phyloP scores from a whole-genome alignment of 2,113 vertebrate species.

The Lasiurus borealis region DNA sequence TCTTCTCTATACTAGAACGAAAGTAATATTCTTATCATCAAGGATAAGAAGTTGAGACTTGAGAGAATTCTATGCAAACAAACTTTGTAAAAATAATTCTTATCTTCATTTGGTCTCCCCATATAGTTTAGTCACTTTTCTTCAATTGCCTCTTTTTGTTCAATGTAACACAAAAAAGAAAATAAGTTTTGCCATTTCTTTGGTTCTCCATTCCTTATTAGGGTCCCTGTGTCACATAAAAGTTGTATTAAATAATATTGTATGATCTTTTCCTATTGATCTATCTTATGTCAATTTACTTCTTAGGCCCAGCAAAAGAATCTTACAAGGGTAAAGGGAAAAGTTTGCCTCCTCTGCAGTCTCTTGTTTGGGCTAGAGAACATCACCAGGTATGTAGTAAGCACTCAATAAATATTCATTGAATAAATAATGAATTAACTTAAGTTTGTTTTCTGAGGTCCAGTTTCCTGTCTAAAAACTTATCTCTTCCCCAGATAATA shows the following conservation, averaged over 20 bases:
- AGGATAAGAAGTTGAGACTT: not conserved
- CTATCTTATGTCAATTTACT: not conserved
- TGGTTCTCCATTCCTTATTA: not conserved
- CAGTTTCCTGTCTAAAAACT: not conserved
- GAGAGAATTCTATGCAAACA: not conserved
- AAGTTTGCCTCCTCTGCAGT: not conserved
- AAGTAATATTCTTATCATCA: not conserved
- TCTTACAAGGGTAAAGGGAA: not conserved
- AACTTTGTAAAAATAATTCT: not conserved
- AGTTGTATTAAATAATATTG: not conserved
- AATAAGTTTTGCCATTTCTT: not conserved
- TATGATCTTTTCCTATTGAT: not conserved
- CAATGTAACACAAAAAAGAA: not conserved
- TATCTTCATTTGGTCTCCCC: not conserved
- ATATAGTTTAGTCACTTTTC: not conserved
- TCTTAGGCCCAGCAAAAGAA: not conserved
- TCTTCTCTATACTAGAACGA: not conserved
- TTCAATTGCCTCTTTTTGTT: not conserved
- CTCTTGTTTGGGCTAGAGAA: not conserved
- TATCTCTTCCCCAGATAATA: not conserved
- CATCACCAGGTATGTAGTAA: not conserved
- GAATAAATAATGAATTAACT: slow-evolving; percentile 22
- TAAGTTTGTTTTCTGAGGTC: not conserved
- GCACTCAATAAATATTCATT: not conserved
- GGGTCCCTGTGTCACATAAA: not conserved